Evolutionary conservation across 1,140 invertebrate genomes (phyloP), one percentile per base, ranked within the genome.

Genomic region (Trachelipus rathkii): DNA sequence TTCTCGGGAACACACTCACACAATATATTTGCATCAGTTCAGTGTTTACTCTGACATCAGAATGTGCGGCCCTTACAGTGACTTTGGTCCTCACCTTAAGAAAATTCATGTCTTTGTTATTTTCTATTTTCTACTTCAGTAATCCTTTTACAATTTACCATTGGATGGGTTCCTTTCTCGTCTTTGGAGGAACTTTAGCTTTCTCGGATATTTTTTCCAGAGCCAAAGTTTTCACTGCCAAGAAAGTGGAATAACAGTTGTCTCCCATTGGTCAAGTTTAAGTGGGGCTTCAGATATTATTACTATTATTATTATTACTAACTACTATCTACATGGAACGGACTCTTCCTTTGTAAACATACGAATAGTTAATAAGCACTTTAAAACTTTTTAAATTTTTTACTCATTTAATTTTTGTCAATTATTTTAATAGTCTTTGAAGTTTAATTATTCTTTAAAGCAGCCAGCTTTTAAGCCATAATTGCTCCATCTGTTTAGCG

Each of bases 81-180:
- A 99, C 96, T 0, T 86, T 99, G 75, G 94, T 99, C 3, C 91
- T 99, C 13, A 99, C 97, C 0, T 84, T 99, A 70, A 87, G 97
- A 45, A 99, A 99, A 85, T 99, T 99, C 84, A 87, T 95, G 8
- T 97, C 95, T 10, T 86, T 99, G 66, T 85, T 99, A 19, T 92
- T 99, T 84, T 99, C 97, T 1, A 97, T 99, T 82, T 83, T 95
- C 50, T 99, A 97, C 84, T 99, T 99, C 84, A 23, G 91, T 78
- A 99, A 99, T 87, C 90, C 92, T 3, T 99, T 99, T 83, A 98
- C 96, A 0, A 5, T 91, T 0, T 89, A 89, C 69, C 97, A 99
- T 84, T 99, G 97, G 96, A 83, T 95, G 67, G 97, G 97, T 24
- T 95, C 97, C 0, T 76, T 90, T 8, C 85, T 96, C 50, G 96